phyloP scores from a whole-genome alignment of 1,140 invertebrate genomes.

The Myzus persicae region DNA sequence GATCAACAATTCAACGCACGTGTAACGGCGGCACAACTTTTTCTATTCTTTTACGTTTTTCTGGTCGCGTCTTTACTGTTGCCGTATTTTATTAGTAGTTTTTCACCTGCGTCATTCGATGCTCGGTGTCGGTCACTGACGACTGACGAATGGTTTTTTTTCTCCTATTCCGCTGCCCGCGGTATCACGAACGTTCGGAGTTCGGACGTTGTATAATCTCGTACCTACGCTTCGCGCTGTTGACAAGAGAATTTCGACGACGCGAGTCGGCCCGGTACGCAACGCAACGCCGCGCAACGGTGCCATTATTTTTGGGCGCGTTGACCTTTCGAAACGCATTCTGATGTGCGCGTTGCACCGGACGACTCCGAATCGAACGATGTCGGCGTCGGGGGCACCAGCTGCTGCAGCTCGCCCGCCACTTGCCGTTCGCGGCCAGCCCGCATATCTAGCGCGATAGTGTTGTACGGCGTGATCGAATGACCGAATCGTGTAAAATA shows the following conservation, averaged over 20 bases:
- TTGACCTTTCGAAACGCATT: conserved; percentile 26
- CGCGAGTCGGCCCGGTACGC: neutral
- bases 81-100: neutral
- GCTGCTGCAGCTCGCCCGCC: neutral
- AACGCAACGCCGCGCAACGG: conserved; percentile 11
- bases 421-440: too few relatives aligned
- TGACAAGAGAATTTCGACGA: neutral
- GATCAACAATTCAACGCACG: neutral
- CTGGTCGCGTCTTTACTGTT: neutral
- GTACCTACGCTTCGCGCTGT: neutral
- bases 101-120: neutral
- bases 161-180: neutral
- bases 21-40: neutral
- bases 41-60: neutral
- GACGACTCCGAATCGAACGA: neutral
- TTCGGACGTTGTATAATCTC: neutral
- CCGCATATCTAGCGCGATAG: too few relatives aligned
- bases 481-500: neutral
- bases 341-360: neutral
- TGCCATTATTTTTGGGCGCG: neutral
- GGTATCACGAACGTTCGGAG: neutral
- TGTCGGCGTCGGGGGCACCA: neutral
- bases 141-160: neutral
- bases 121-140: neutral
- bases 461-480: neutral